Conservation (phyloP, 2,888 invertebrate genomes). For the Drosophila koepferae region DNA sequence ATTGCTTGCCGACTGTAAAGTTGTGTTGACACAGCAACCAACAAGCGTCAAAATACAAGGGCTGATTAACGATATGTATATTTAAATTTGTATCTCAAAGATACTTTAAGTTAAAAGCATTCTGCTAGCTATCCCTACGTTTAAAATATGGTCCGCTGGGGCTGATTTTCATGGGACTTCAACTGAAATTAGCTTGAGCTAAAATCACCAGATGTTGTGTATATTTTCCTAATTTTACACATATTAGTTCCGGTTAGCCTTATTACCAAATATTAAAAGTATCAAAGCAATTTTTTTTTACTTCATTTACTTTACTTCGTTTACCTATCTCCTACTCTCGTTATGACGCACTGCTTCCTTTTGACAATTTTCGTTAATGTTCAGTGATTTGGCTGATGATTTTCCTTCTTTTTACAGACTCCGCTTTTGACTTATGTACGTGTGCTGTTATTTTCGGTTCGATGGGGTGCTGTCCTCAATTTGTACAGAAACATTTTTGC, state of each 20-base stretch:
- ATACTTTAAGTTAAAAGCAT: conserved; percentile 32
- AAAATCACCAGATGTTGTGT: conserved; percentile 8
- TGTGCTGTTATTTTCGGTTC: conserved; percentile 14
- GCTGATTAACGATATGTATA: conserved; percentile 61
- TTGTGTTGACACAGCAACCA: conserved; percentile 28
- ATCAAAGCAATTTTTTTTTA: conserved; percentile 22
- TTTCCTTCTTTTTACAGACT: conserved; percentile 50
- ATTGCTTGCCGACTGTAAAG: conserved; percentile 45
- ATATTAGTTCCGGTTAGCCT: conserved; percentile 53
- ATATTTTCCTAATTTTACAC: conserved; percentile 61
- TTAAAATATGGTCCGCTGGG: conserved; percentile 45
- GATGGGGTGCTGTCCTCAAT: conserved; percentile 32
- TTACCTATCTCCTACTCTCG: conserved; percentile 46
- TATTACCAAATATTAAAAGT: conserved; percentile 11
- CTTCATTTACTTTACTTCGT: conserved; percentile 55
- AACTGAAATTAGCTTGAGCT: conserved; percentile 45
- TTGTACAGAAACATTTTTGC: conserved; percentile 52
- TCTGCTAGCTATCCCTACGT: conserved; percentile 17
- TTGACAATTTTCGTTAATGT: conserved; percentile 52
- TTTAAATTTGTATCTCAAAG: conserved; percentile 18
- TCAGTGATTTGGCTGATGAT: conserved; percentile 67
- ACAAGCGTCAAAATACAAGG: conserved; percentile 18
- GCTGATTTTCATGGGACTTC: conserved; percentile 6
- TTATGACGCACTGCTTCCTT: conserved; percentile 5
- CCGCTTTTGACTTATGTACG: conserved; percentile 21